Percentiles rank a stretch among this genome's conserved stretches.
Conservation (phyloP, 2,113 vertebrate species). For the Amia ocellicauda region DNA sequence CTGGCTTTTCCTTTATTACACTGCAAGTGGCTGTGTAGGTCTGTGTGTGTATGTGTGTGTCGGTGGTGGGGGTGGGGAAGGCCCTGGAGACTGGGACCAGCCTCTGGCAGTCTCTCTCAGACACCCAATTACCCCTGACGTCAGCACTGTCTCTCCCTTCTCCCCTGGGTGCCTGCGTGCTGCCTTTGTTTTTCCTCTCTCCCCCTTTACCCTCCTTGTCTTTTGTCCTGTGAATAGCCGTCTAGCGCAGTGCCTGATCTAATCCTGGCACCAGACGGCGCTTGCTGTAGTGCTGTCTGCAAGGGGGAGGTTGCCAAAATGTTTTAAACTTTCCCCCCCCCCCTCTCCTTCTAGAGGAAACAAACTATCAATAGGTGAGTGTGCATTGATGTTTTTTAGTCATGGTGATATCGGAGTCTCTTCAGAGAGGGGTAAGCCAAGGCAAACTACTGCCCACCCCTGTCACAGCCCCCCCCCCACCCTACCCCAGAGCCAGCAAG, state of each 20-base stretch:
- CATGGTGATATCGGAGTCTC: slow-evolving; percentile 78
- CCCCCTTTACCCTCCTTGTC: slow-evolving; percentile 73
- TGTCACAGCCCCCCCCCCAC: no score
- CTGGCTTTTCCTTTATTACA: no score
- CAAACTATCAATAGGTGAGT: slow-evolving; percentile 81
- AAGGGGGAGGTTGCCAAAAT: not conserved
- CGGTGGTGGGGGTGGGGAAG: slow-evolving; percentile 34
- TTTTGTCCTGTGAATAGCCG: slow-evolving; percentile 74
- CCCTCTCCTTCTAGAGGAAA: slow-evolving; percentile 81
- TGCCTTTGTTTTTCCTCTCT: slow-evolving; percentile 70
- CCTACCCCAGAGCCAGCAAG: not conserved
- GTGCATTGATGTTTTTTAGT: slow-evolving; percentile 79
- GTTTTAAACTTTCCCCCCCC: slow-evolving; percentile 48
- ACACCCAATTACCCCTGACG: slow-evolving; percentile 92
- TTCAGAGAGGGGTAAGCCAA: slow-evolving; percentile 68
- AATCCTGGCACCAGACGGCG: slow-evolving; percentile 50
- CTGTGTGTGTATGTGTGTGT: no score
- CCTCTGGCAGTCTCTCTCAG: slow-evolving; percentile 91
- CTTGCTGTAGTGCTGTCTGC: slow-evolving; percentile 47
- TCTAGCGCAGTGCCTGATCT: slow-evolving; percentile 72
- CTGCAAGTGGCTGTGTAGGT: no score
- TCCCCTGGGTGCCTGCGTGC: slow-evolving; percentile 91
- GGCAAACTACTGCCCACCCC: no score
- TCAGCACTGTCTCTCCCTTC: slow-evolving; percentile 88
- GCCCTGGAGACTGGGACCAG: slow-evolving; percentile 82